A percentile compares a stretch with the other conserved stretches of the same genome.
Conservation (phyloP, 1,140 invertebrate species). For the Drosophila kepulauana region DNA sequence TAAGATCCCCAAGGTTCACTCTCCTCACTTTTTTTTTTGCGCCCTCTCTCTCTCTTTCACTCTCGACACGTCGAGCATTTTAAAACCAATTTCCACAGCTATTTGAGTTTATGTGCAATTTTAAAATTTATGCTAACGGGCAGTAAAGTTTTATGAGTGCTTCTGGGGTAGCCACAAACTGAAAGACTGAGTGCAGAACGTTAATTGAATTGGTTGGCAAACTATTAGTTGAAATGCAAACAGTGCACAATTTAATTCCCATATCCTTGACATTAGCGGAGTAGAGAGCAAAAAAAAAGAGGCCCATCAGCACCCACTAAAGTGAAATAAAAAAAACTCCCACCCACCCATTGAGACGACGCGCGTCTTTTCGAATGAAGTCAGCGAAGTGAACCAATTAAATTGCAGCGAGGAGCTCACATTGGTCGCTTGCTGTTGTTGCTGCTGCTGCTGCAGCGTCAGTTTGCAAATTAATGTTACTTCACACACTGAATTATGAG, state of each 20-base stretch:
- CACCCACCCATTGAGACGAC: background rate
- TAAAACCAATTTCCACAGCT: constrained; percentile 49
- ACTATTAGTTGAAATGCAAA: background rate
- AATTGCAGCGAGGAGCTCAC: constrained; percentile 46
- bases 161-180: constrained; percentile 7
- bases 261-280: constrained; percentile 33
- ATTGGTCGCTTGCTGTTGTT: background rate
- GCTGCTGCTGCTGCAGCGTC: constrained; percentile 19
- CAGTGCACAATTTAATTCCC: background rate
- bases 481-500: constrained; percentile 72
- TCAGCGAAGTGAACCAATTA: constrained; percentile 68
- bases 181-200: background rate
- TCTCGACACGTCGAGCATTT: constrained; percentile 39
- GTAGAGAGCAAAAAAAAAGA: background rate
- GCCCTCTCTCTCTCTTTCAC: background rate
- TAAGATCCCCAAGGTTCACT: constrained; percentile 23
- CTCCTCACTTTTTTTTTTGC: background rate
- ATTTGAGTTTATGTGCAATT: constrained; percentile 42
- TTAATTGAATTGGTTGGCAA: constrained; percentile 1
- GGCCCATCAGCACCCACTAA: background rate
- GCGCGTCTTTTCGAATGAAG: background rate
- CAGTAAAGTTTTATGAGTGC: constrained; percentile 36
- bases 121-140: constrained; percentile 49
- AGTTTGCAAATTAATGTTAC: constrained; percentile 65
- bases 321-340: background rate